A percentile compares a stretch with the other conserved stretches of the same genome.
Evolutionary conservation across 2,888 invertebrate species (phyloP).

Genomic region (Apamea sordens): DNA sequence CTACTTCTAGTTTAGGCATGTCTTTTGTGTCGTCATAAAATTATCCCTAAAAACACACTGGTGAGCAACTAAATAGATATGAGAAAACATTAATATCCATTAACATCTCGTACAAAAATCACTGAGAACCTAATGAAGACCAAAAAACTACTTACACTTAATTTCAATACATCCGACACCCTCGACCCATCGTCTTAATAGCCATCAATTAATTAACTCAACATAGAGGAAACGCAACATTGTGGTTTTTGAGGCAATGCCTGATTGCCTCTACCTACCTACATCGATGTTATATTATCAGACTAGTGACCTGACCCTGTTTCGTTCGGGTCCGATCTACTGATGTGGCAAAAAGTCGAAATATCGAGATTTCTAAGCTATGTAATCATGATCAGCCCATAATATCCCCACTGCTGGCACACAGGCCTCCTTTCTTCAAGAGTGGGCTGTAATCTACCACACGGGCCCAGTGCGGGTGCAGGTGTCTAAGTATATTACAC

Average conservation of each 20-base stretch:
- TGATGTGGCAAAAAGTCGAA: neutral
- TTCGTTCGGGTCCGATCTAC: neutral
- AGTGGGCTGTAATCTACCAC: neutral
- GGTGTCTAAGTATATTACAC: neutral
- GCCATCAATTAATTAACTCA: constrained; percentile 57
- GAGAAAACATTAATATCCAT: neutral
- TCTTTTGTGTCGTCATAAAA: neutral
- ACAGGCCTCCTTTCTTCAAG: neutral
- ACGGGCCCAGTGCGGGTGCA: neutral
- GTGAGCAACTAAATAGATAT: neutral
- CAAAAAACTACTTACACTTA: constrained; percentile 27
- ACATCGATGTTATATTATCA: constrained; percentile 80
- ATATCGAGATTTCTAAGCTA: neutral
- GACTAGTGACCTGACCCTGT: constrained; percentile 32
- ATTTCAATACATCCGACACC: constrained; percentile 39
- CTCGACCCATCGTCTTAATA: constrained; percentile 48
- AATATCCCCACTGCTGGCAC: neutral
- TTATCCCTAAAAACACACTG: neutral
- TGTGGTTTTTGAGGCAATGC: constrained; percentile 59
- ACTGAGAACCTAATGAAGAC: constrained; percentile 26
- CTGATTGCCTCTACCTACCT: constrained; percentile 34
- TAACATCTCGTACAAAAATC: neutral
- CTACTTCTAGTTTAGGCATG: neutral
- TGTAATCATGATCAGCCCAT: neutral
- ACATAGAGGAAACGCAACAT: constrained; percentile 51